Conservation (phyloP, 2,113 vertebrate genomes). For the Bucco capensis region DNA sequence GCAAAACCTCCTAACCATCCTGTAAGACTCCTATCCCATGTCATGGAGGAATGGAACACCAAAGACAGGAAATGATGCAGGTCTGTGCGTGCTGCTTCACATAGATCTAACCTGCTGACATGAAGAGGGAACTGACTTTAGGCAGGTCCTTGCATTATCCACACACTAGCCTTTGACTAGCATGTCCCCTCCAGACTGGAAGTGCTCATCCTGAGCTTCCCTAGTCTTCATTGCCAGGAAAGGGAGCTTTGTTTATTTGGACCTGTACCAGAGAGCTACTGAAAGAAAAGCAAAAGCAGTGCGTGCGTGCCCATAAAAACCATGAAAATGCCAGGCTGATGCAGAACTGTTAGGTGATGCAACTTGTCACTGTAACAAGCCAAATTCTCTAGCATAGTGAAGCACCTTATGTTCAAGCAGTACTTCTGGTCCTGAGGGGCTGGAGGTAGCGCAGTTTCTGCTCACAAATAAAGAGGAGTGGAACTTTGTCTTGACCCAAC, state of each 20-base stretch:
- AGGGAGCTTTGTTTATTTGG: no score
- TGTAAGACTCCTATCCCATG: not conserved
- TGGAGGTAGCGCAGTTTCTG: not conserved
- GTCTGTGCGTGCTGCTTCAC: not conserved
- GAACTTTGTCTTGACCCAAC: not conserved
- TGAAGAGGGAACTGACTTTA: not conserved
- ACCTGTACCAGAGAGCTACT: no score
- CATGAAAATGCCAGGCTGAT: not conserved
- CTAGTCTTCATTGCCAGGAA: no score
- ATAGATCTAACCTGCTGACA: not conserved
- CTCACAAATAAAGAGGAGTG: not conserved
- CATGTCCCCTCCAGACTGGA: no score
- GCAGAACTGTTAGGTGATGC: not conserved
- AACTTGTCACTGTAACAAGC: not conserved
- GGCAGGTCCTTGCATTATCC: no score
- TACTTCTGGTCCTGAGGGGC: not conserved
- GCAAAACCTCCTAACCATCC: not conserved
- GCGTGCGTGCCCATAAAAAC: no score
- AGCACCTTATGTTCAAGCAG: not conserved
- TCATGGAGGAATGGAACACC: not conserved
- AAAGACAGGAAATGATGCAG: rapidly evolving
- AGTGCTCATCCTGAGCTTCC: no score
- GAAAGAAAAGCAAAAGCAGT: no score
- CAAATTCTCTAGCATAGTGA: not conserved
- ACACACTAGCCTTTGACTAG: rapidly evolving